These are phyloP conservation scores for Emmelina monodactyla DNA, from an alignment of 2,888 invertebrate species.

Conservation along the genomic window DNA sequence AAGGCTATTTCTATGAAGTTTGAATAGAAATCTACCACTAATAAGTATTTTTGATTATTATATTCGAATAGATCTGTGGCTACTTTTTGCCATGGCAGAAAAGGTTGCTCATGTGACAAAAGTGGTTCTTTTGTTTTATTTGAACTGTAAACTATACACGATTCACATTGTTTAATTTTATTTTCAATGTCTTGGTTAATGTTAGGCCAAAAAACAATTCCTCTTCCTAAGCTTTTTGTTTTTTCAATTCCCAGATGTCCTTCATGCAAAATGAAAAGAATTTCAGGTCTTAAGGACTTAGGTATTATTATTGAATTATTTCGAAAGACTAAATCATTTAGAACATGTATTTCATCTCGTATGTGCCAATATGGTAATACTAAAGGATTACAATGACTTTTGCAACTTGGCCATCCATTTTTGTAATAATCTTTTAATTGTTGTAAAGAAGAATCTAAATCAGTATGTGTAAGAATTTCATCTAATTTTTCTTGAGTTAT, in stretches of 20 bases:
- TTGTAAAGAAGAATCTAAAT: conserved; percentile 2
- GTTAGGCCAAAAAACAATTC: conserved; percentile 12
- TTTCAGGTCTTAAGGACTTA: conserved; percentile 10
- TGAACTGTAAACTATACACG: conserved; percentile 5
- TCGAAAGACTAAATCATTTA: conserved; percentile 11
- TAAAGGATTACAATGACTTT: conserved; percentile 6
- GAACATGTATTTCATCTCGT: conserved; percentile 10
- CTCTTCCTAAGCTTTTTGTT: conserved; percentile 11
- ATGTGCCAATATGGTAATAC: conserved; percentile 11
- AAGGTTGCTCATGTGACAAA: conserved; percentile 6
- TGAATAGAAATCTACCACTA: conserved; percentile 8
- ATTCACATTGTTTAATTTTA: conserved; percentile 5
- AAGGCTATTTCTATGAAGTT: conserved; percentile 9
- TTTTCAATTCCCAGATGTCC: conserved; percentile 12
- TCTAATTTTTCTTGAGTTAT: conserved; percentile 9
- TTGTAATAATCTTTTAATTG: conserved; percentile 9
- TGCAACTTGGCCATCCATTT: conserved; percentile 10
- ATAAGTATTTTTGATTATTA: conserved; percentile 5
- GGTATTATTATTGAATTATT: conserved; percentile 10
- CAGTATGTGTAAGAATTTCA: conserved; percentile 4
- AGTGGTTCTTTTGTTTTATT: conserved; percentile 10
- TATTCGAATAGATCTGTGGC: conserved; percentile 8
- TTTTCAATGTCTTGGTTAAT: conserved; percentile 12
- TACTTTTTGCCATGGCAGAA: conserved; percentile 10
- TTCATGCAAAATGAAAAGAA: conserved; percentile 11